Evolutionary conservation across 2,888 invertebrate genomes (phyloP), one percentile per base, ranked within the genome.

Genomic region (Gerris lacustris): DNA sequence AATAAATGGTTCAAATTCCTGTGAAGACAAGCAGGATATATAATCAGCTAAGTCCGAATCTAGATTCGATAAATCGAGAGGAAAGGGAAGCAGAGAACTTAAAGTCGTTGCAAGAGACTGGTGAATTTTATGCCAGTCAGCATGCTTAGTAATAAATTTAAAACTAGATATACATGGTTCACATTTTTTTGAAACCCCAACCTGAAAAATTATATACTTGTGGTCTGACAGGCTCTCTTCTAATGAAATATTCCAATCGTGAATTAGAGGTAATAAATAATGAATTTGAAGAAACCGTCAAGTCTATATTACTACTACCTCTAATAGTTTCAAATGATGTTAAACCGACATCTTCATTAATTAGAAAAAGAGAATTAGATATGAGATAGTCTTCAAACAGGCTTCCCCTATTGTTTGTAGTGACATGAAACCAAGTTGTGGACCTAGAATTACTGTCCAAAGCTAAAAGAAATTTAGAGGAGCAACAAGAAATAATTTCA

Each of bases 301-400:
- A 43, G 45, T 69, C 69, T 63, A 69, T 69, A 7, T 63, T 63
- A 45, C 69, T 69, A n/a, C 45, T 31, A 6, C 69, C 69, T 11
- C 31, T 63, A 17, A 15, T 18, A 1, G 63, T 64, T 17, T 69
- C 64, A 66, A 69, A 69, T 6, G 69, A 64, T 7, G 64, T 44
- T 31, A 31, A 15, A 7, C 64, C 69, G 43, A 63, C 63, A 31
- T 69, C 64, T 31, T 64, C 31, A 17, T 69, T 69, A 7, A 64
- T 44, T 6, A 64, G 7, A 31, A 69, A 6, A 7, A 69, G 18
- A 5, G 69, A 69, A 15, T 44, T 31, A 45, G 17, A 5, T 6
- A 43, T 17, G 6, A 69, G 44, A 31, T 47, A 69, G 15, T 62
- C 69, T 44, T 69, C 63, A 11, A 69, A 63, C 11, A 47, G 17